Evolutionary conservation across 2,888 invertebrate species (phyloP), one percentile per base, ranked within the genome.

Genomic region (Sepioteuthis lessoniana): DNA sequence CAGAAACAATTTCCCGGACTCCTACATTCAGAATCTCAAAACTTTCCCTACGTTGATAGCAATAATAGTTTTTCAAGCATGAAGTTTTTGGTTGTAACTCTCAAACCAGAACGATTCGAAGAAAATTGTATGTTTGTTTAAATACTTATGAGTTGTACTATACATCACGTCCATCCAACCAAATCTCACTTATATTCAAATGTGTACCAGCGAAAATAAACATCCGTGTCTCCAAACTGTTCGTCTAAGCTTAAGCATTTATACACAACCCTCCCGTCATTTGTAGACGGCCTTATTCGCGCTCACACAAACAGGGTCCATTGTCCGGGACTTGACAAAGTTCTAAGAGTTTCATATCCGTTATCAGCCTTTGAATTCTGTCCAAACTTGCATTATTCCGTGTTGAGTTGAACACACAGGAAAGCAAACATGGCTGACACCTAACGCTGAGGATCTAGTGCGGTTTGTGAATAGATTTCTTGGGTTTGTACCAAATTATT

Each of bases 361-460:
- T n/a, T 76, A 76, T 76, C 76, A n/a, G 35, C 76, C 76, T 76
- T 76, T 76, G 76, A 76, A 76, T 76, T 76, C 76, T n/a, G 76
- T 76, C 76, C 76, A 76, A 76, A 35, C 76, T 76, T 76, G 76
- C 76, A 76, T 76, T 76, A 76, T 76, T 76, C n/a, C n/a, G 76
- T 76, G 76, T 76, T n/a, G 76, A 76, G 76, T 35, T 76, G 35
- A 76, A 76, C n/a, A 76, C 76, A 76, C 76, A 76, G 91, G 91
- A 91, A 91, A 42, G 8, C 91, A 91, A 91, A 91, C 91, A 91
- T 91, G 42, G 91, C 28, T 21, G 13, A 42, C 91, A 91, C 91
- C 91, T 31, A 46, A 46, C 91, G 38, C 91, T 21, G 91, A 38
- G 91, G 76, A 76, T 76, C n/a, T 76, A 19, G 35, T 76, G 76